A percentile compares a stretch with the other conserved stretches of the same genome.
phyloP scores from a whole-genome alignment of 2,888 invertebrate genomes.

The Prosopocoilus inquinatus region DNA sequence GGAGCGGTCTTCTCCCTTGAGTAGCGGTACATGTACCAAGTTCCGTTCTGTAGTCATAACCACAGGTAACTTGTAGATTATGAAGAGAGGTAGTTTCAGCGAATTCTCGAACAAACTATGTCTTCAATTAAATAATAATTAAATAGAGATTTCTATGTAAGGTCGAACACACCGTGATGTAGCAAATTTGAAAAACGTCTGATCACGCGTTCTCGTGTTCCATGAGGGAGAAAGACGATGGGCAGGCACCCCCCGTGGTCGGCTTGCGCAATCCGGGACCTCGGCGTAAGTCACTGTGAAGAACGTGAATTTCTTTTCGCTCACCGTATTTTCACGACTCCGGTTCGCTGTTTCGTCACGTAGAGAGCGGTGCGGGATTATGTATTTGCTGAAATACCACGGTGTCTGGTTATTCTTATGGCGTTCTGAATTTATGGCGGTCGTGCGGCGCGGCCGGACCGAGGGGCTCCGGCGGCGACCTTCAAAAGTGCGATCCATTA shows the following conservation, averaged over 20 bases:
- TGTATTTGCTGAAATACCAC: slow-evolving; percentile 32
- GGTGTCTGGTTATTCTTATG: slow-evolving; percentile 28
- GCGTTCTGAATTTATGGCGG: slow-evolving; percentile 27
- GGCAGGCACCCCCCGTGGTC: slow-evolving; percentile 13
- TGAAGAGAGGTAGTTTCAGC: too few relatives aligned
- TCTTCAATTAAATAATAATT: neutral
- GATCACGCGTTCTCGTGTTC: slow-evolving; percentile 1
- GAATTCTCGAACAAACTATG: too few relatives aligned
- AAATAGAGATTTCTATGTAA: neutral
- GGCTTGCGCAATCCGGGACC: slow-evolving; percentile 25
- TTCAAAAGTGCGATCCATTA: slow-evolving; percentile 8
- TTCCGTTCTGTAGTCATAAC: too few relatives aligned
- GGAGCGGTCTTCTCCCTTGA: too few relatives aligned
- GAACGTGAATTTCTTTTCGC: slow-evolving; percentile 19
- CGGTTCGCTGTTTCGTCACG: slow-evolving; percentile 30
- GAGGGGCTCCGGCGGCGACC: slow-evolving; percentile 13
- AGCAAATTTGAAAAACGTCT: neutral
- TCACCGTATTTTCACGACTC: slow-evolving; percentile 24
- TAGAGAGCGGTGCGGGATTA: slow-evolving; percentile 26
- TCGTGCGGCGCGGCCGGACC: slow-evolving; percentile 21
- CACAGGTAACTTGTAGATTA: too few relatives aligned
- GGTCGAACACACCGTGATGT: neutral
- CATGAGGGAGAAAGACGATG: too few relatives aligned
- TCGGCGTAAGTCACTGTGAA: slow-evolving; percentile 20
- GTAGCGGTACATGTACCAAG: too few relatives aligned